Percentiles rank a stretch among this genome's conserved stretches.
phyloP scores from a whole-genome alignment of 2,888 invertebrate genomes.

The Acleris emargana region DNA sequence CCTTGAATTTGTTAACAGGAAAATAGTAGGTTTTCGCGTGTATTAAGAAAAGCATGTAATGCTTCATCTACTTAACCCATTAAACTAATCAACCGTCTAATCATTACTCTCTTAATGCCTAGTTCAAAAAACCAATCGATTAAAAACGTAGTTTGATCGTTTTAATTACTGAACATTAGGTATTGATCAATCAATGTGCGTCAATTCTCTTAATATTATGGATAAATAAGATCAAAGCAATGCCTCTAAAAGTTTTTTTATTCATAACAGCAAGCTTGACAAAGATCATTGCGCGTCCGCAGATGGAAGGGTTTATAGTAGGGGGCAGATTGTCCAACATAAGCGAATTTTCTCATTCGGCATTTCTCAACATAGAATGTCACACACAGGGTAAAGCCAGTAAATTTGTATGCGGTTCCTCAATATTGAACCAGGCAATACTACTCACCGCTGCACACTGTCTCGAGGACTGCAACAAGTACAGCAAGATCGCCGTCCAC shows the following conservation, averaged over 20 bases:
- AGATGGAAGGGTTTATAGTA: conserved; percentile 4
- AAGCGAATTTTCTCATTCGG: conserved; percentile 6
- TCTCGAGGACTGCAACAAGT: background rate
- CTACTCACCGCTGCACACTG: conserved; percentile 16
- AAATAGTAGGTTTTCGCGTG: too few relatives aligned
- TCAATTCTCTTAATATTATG: too few relatives aligned
- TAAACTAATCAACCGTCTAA: too few relatives aligned
- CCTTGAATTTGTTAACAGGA: too few relatives aligned
- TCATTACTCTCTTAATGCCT: too few relatives aligned
- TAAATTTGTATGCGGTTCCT: conserved; percentile 7
- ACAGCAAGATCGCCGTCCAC: background rate
- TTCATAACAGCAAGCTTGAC: background rate
- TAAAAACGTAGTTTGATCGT: too few relatives aligned
- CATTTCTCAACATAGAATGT: background rate
- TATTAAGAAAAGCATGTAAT: too few relatives aligned
- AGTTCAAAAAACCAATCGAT: too few relatives aligned
- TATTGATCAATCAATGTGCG: too few relatives aligned
- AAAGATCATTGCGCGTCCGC: background rate
- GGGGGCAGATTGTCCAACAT: background rate
- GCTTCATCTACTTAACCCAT: too few relatives aligned
- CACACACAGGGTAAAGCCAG: background rate
- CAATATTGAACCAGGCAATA: conserved; percentile 4
- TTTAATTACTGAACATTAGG: too few relatives aligned
- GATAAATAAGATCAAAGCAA: background rate
- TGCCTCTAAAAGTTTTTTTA: conserved; percentile 9